Base-by-base conservation (phyloP, 2,113 vertebrate genomes). In the Motacilla tschutschensis region DNA sequence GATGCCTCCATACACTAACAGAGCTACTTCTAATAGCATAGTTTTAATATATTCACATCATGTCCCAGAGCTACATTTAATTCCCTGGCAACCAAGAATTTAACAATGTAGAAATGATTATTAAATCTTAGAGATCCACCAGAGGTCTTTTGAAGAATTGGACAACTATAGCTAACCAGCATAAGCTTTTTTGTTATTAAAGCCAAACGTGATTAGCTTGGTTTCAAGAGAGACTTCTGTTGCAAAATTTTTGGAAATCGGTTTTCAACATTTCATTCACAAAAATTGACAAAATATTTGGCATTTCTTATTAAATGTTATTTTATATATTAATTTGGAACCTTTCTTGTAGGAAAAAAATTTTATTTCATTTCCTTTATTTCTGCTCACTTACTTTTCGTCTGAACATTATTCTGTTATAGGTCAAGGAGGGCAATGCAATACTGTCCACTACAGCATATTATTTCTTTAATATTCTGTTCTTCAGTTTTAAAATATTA, bases 1-100 rank as follows among this genome's bases (percentile, higher is more conserved):
- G 8, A 29, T 55, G 12, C 2, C 12, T 64, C n/a, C 38, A 8
- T 14, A 33, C 2, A 26, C 14, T 21, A 36, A 28, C 1, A 1
- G 51, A 55, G 12, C 58, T 53, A 21, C 4, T 54, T 25, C 31
- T 58, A 63, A 50, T 12, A 62, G 26, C 2, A 1, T 31, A 7
- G 25, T 46, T 71, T 58, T 25, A 28, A 25, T 36, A n/a, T 54
- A 15, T 50, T 58, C 40, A n/a, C 19, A 50, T 50, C 19, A 67
- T 72, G 20, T 8, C 35, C 16, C n/a, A 59, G 44, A 54, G 44
- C 1, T 79, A 63, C 79, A 43, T 41, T 75, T 40, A 74, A 53
- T 33, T 64, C 33, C 14, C 28, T 76, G 33, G 28, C 4, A 59
- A 69, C 20, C 14, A 20, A 26, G 33, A 16, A 53, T 29, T 88